Base-by-base conservation (phyloP, 2,888 invertebrate genomes). In the Xylota segnis region DNA sequence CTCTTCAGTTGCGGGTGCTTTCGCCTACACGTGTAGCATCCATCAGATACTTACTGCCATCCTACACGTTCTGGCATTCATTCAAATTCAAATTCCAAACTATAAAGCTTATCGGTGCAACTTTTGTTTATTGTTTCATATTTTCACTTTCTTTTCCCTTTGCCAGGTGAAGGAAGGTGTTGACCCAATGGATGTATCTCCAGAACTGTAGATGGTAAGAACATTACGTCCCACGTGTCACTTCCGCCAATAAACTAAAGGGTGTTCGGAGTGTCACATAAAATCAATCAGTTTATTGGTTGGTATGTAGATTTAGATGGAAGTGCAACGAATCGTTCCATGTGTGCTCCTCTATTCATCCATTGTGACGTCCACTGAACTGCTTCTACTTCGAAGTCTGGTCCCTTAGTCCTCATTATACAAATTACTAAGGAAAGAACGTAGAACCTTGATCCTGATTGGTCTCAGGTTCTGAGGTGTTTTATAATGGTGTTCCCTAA, bases 241-340 rank as follows among this genome's bases (percentile, higher is more conserved):
- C 59, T 40, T 59, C 40, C 40, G 18, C 40, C 34, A 59, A 59
- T 59, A 43, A 59, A 59, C 40, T 40, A 58, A 40, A 37, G 12
- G 23, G 23, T 40, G 5, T 59, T 18, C 23, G 10, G 4, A 12
- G 14, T 59, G 58, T 59, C 58, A 59, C 37, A 40, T 40, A 40
- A 59, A 40, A 40, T 59, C 23, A 40, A 40, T 40, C 40, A 52
- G 7, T 23, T 0, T 6, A 6, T 4, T 0, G 29, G 9, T 29
- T 4, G 14, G 29, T 14, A 9, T 47, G 5, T 18, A 47, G 9
- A 18, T 14, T 18, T 47, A 16, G 0, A 9, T 9, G 2, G 2
- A 9, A 18, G 47, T 47, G 47, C 5, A 14, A 14, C 6, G 14
- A 18, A 18, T 18, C 2, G 0, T 2, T 18, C 18, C 9, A 2